Evolutionary conservation across 1,140 invertebrate species (phyloP).

Genomic region (Drosophila equinoxialis): DNA sequence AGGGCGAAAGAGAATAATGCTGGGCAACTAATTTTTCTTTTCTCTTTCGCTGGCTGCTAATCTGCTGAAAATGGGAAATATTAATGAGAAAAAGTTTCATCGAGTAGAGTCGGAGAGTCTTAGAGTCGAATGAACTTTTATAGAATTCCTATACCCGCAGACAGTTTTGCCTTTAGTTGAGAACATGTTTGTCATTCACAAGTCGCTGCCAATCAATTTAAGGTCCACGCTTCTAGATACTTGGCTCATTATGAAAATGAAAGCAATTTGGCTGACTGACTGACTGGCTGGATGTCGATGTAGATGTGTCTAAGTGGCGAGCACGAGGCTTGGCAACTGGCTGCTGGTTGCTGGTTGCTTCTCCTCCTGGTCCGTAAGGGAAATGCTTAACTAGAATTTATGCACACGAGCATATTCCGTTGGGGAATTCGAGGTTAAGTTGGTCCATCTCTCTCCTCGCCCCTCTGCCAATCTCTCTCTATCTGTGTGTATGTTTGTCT

Average conservation of each 20-base stretch:
- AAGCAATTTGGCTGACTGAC: conserved; percentile 46
- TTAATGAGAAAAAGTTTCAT: conserved; percentile 76
- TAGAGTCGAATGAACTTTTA: conserved; percentile 48
- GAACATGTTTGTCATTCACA: conserved; percentile 60
- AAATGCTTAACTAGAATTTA: conserved; percentile 62
- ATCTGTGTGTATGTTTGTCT: conserved; percentile 58
- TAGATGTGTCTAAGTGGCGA: background rate
- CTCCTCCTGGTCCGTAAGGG: conserved; percentile 12
- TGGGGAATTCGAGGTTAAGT: conserved; percentile 59
- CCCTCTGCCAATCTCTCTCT: background rate
- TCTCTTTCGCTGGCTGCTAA: conserved; percentile 53
- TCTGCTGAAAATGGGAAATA: conserved; percentile 73
- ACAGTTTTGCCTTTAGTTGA: conserved; percentile 30
- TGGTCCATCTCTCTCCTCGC: too few relatives aligned
- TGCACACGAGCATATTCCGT: conserved; percentile 73
- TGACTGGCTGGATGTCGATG: conserved; percentile 15
- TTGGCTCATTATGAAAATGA: conserved; percentile 75
- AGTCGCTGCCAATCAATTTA: conserved; percentile 60
- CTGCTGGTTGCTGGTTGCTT: background rate
- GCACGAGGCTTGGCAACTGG: background rate
- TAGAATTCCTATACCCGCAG: conserved; percentile 62
- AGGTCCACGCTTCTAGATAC: conserved; percentile 33
- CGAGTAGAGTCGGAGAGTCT: background rate
- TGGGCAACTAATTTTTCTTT: conserved; percentile 25
- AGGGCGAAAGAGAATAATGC: conserved; percentile 14